Percentiles rank a stretch among this genome's conserved stretches.
These are phyloP conservation scores for Hippolais icterina DNA, from an alignment of 2,113 vertebrate species.

Conservation along the genomic window DNA sequence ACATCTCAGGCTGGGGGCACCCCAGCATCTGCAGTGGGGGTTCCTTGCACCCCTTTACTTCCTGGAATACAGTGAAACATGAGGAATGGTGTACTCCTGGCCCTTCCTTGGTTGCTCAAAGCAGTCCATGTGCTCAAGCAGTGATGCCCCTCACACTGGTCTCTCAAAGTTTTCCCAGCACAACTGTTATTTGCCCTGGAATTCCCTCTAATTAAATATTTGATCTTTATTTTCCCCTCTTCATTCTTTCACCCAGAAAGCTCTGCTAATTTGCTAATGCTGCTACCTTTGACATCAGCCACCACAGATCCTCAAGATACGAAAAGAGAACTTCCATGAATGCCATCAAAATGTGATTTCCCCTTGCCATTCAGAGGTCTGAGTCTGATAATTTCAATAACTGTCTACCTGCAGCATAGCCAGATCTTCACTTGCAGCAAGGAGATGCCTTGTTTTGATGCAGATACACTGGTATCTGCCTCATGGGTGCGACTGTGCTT, in stretches of 20 bases:
- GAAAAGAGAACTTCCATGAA: not conserved
- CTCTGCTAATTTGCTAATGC: not conserved
- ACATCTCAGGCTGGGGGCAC: not conserved
- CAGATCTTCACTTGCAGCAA: not conserved
- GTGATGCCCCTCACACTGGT: not conserved
- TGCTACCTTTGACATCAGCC: not conserved
- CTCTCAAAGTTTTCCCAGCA: not conserved
- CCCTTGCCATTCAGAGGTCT: not conserved
- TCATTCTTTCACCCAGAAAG: not conserved
- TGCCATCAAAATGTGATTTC: not conserved
- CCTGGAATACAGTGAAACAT: fast-evolving
- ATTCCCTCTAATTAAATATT: not conserved
- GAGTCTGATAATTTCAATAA: not conserved
- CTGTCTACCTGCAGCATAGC: not conserved
- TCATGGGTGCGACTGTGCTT: not conserved
- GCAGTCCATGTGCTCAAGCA: not conserved
- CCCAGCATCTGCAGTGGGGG: not conserved
- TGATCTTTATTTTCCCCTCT: not conserved
- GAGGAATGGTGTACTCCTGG: not conserved
- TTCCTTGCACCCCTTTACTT: not conserved
- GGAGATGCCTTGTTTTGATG: not conserved
- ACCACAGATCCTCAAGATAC: not conserved
- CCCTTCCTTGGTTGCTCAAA: not conserved
- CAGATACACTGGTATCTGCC: not conserved
- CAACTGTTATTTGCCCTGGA: not conserved